Evolutionary conservation across 2,797 vertebrate genomes (phyloP).

Genomic region (Anisognathus igniventris): DNA sequence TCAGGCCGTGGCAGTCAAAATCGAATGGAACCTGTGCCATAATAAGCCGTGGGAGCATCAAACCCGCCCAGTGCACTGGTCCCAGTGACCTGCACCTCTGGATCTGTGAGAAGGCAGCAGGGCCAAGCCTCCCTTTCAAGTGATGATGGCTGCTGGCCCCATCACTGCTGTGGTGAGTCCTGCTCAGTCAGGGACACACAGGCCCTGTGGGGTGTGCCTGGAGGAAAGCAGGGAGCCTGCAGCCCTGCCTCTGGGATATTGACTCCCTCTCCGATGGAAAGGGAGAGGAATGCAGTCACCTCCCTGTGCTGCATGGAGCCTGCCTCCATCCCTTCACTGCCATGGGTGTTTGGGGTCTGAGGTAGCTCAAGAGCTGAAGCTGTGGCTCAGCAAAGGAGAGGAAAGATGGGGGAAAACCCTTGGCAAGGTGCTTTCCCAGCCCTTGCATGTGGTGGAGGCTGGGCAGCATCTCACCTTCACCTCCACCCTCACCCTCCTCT

Average conservation of each 20-base stretch:
- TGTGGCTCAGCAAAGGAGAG: background rate
- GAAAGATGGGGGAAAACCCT: background rate
- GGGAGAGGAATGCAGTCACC: background rate
- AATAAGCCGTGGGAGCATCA: conserved; percentile 47
- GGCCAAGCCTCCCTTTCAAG: background rate
- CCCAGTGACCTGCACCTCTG: background rate
- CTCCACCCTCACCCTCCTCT: background rate
- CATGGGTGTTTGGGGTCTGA: accelerated
- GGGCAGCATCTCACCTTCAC: background rate
- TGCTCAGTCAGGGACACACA: accelerated
- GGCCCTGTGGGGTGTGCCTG: accelerated
- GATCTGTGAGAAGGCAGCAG: conserved; percentile 37
- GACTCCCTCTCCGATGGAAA: background rate
- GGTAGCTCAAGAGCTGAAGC: background rate
- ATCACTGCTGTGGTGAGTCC: background rate
- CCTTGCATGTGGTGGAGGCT: accelerated
- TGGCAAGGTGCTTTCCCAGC: background rate
- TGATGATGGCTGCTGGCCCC: background rate
- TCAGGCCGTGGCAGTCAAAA: conserved; percentile 28
- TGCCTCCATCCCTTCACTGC: background rate
- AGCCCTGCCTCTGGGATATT: accelerated
- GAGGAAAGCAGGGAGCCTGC: background rate
- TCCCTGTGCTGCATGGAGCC: background rate
- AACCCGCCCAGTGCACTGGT: background rate
- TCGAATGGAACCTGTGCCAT: conserved; percentile 21